Percentiles rank a stretch among this genome's conserved stretches.
These are phyloP conservation scores for Shinisaurus crocodilurus DNA, from an alignment of 2,113 vertebrate species.

Conservation along the genomic window DNA sequence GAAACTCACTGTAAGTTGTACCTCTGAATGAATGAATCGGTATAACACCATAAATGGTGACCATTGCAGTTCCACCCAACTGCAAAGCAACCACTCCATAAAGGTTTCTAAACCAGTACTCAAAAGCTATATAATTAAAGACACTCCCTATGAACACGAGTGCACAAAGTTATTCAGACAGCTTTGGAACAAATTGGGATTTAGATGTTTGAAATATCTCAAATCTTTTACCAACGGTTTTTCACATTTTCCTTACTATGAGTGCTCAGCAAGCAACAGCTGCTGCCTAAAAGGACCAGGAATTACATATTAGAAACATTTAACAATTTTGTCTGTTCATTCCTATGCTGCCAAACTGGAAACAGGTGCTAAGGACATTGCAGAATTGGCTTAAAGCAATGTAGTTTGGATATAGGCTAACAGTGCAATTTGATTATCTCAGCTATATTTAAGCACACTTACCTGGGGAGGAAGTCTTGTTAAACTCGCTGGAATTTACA, in stretches of 20 bases:
- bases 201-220: conserved; percentile 1
- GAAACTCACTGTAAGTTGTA: background rate
- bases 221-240: background rate
- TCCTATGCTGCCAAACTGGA: background rate
- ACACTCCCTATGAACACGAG: background rate
- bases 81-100: background rate
- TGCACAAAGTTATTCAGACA: background rate
- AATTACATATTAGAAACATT: background rate
- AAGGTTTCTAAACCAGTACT: background rate
- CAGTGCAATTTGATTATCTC: background rate
- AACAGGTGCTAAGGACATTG: background rate
- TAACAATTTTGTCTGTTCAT: background rate
- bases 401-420: background rate
- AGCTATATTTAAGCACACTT: background rate
- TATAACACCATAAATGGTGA: background rate
- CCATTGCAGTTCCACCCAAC: background rate
- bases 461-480: background rate
- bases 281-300: background rate
- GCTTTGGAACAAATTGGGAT: conserved; percentile 3
- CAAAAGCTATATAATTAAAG: background rate
- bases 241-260: background rate
- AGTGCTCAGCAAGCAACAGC: background rate
- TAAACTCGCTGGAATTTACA: background rate
- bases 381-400: background rate
- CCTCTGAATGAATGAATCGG: background rate